Conservation (phyloP, 2,888 invertebrate genomes). For the Siphonodentalium dalli region DNA sequence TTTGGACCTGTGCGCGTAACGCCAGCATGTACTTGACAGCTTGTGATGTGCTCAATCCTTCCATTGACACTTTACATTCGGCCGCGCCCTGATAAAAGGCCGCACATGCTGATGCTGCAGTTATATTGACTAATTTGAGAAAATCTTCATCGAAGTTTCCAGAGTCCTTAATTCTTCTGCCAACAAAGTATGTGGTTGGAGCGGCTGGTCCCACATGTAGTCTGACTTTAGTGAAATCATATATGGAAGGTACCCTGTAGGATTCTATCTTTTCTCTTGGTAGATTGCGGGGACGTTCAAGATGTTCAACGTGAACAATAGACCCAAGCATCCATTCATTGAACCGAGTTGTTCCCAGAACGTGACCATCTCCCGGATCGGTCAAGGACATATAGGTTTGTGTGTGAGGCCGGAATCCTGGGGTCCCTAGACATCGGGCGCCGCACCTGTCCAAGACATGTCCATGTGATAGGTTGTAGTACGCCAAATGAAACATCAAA, state of each 20-base stretch:
- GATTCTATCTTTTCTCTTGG: conserved; percentile 38
- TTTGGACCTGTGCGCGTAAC: conserved; percentile 33
- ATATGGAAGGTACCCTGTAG: conserved; percentile 40
- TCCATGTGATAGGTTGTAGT: conserved; percentile 23
- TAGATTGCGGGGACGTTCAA: conserved; percentile 37
- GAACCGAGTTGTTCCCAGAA: conserved; percentile 40
- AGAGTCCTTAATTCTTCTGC: conserved; percentile 37
- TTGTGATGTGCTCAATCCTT: conserved; percentile 36
- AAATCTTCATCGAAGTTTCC: conserved; percentile 42
- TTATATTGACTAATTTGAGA: conserved; percentile 37
- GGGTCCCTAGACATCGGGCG: conserved; percentile 32
- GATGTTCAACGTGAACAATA: conserved; percentile 44
- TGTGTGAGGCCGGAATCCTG: conserved; percentile 39
- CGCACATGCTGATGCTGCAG: conserved; percentile 36
- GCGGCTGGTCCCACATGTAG: conserved; percentile 40
- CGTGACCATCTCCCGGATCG: conserved; percentile 43
- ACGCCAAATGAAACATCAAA: conserved; percentile 32
- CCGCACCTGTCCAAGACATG: conserved; percentile 15
- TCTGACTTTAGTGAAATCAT: conserved; percentile 38
- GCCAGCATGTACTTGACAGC: conserved; percentile 38
- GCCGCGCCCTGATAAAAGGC: conserved; percentile 42
- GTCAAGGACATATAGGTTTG: conserved; percentile 46
- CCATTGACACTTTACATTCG: conserved; percentile 42
- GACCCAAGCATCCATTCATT: conserved; percentile 43
- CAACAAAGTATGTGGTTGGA: conserved; percentile 41